Evolutionary conservation across 2,113 vertebrate genomes (phyloP).

Genomic region (Drymodes brunneopygia): DNA sequence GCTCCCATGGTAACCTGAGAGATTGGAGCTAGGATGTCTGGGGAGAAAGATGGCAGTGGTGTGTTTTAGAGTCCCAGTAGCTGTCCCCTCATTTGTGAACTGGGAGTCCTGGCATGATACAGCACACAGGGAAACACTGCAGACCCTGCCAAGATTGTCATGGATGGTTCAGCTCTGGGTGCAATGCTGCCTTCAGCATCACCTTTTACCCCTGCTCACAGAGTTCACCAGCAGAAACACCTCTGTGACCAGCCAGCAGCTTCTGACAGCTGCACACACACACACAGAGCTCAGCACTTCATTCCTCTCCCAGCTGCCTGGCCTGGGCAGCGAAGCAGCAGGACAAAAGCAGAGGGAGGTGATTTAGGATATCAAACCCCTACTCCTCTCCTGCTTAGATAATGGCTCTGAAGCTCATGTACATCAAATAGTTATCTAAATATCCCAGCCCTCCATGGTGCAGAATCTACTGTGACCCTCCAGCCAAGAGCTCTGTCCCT

Average conservation of each 20-base stretch:
- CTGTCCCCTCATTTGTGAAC: rapidly evolving
- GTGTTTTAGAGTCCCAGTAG: not conserved
- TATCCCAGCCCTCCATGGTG: not conserved
- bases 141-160: not conserved
- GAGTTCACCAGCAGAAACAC: not conserved
- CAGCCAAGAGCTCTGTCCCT: not conserved
- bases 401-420: not conserved
- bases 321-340: not conserved
- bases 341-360: not conserved
- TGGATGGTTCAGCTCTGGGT: not conserved
- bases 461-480: not conserved
- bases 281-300: rapidly evolving
- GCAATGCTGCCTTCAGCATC: not conserved
- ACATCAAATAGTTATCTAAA: not conserved
- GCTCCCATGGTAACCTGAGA: constrained; percentile 42
- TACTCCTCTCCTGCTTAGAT: not conserved
- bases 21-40: constrained; percentile 50
- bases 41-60: not conserved
- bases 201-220: not conserved
- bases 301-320: not conserved
- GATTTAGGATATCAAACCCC: not conserved
- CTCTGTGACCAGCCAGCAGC: not conserved
- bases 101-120: not conserved
- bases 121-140: not conserved
- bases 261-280: not conserved